These are phyloP conservation scores for Porites evermanni DNA, from an alignment of 92 coral and sea anemone genomes.

Conservation along the genomic window DNA sequence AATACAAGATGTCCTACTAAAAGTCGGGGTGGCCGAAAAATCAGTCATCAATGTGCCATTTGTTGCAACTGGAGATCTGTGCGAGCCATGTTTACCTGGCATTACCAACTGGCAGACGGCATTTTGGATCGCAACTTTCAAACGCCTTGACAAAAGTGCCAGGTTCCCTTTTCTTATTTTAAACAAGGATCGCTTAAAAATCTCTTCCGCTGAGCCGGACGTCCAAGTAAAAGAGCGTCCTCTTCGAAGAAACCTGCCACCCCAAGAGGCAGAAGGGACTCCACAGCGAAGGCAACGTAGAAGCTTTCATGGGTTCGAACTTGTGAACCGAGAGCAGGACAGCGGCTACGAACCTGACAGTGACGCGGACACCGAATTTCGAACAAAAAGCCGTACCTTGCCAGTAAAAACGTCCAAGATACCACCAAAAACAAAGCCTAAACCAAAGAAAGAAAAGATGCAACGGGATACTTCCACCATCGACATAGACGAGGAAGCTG, in stretches of 20 bases:
- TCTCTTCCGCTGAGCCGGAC: slow-evolving; percentile 1
- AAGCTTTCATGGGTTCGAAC: slow-evolving; percentile 34
- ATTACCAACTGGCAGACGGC: slow-evolving; percentile 43
- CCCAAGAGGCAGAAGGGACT: not conserved
- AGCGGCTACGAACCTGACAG: not conserved
- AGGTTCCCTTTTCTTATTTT: slow-evolving; percentile 22
- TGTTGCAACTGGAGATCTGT: slow-evolving; percentile 49
- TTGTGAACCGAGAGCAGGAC: not conserved
- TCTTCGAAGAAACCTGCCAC: slow-evolving; percentile 3
- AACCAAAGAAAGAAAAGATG: not conserved
- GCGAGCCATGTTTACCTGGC: slow-evolving; percentile 39
- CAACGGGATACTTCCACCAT: not conserved
- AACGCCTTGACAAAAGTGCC: slow-evolving; percentile 24
- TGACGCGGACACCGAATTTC: not conserved
- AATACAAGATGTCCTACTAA: slow-evolving; percentile 7
- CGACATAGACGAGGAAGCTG: slow-evolving; percentile 4
- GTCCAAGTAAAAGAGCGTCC: not conserved
- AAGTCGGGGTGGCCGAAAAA: slow-evolving; percentile 13
- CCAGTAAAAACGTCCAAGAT: not conserved
- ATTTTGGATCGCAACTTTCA: slow-evolving; percentile 53
- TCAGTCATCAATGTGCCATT: slow-evolving; percentile 34
- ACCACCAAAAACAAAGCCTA: slow-evolving; percentile 21
- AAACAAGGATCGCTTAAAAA: slow-evolving; percentile 24
- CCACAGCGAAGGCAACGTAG: not conserved
- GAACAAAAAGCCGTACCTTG: not conserved